Evolutionary conservation across 1,140 invertebrate species (phyloP).

Genomic region (Drosophila subobscura): DNA sequence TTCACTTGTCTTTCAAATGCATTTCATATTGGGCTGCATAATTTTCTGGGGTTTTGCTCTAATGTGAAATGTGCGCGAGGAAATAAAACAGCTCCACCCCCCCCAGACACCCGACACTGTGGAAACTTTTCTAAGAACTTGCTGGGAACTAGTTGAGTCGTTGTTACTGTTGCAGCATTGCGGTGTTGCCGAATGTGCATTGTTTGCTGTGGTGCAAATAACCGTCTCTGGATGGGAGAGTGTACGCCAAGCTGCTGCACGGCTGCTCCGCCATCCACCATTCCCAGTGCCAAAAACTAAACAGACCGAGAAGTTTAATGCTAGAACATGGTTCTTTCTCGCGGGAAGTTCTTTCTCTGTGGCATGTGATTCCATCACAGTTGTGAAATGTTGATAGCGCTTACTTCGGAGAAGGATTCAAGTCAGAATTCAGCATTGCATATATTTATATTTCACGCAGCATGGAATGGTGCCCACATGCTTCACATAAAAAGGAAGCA

Average conservation of each 20-base stretch:
- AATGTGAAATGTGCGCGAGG: conserved; percentile 62
- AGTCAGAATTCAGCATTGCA: too few relatives aligned
- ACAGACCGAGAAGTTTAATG: conserved; percentile 48
- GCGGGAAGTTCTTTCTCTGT: not conserved
- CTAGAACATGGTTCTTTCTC: conserved; percentile 31
- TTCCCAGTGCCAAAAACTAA: conserved; percentile 30
- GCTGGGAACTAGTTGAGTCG: conserved; percentile 24
- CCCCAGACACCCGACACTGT: conserved; percentile 4
- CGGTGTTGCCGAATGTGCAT: conserved; percentile 54
- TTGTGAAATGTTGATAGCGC: conserved; percentile 1
- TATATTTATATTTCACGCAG: too few relatives aligned
- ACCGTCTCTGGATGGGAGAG: conserved; percentile 46
- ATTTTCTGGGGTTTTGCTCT: conserved; percentile 70
- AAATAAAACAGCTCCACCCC: not conserved
- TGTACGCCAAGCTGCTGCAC: conserved; percentile 58
- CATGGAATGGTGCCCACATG: too few relatives aligned
- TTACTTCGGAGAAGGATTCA: too few relatives aligned
- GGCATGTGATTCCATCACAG: conserved; percentile 23
- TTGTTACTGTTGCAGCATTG: conserved; percentile 31
- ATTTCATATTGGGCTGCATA: conserved; percentile 80
- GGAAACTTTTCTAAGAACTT: conserved; percentile 67
- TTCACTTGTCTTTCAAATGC: conserved; percentile 80
- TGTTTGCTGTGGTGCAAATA: conserved; percentile 65
- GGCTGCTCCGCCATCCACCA: not conserved
- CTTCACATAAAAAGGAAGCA: too few relatives aligned